Conservation (phyloP, 2,113 vertebrate genomes). For the Nipponia nippon region DNA sequence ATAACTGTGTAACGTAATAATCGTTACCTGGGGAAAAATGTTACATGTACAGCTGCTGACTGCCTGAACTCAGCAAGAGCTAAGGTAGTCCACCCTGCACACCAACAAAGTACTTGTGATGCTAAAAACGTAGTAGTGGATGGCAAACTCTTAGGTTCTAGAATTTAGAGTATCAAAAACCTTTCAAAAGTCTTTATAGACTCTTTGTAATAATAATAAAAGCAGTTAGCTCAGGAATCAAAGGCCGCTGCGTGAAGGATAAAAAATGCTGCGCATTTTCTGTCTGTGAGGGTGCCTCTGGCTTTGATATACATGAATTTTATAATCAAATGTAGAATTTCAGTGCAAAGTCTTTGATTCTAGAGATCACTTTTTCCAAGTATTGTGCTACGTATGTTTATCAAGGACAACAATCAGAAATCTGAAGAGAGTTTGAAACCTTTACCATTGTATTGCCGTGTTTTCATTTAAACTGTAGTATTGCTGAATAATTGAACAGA, state of each 20-base stretch:
- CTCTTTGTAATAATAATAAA: not conserved
- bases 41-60: not conserved
- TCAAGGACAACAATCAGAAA: not conserved
- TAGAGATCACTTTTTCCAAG: not conserved
- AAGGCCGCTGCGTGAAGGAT: not conserved
- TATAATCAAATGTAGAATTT: not conserved
- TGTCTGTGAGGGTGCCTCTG: not conserved
- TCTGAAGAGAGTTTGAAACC: not conserved
- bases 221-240: not conserved
- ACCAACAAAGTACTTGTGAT: not conserved
- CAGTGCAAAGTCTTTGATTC: not conserved
- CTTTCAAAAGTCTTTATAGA: not conserved
- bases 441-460: not conserved
- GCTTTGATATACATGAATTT: not conserved
- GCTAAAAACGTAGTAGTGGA: not conserved
- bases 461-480: slow-evolving; percentile 5
- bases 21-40: not conserved
- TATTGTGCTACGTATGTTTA: not conserved
- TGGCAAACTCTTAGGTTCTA: not conserved
- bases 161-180: not conserved
- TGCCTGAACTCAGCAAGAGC: not conserved
- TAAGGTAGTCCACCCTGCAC: not conserved
- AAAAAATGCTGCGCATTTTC: not conserved
- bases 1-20: not conserved
- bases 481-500: slow-evolving; percentile 14